phyloP scores from a whole-genome alignment of 2,797 vertebrate species.

The Scolopax bukidnonensis region DNA sequence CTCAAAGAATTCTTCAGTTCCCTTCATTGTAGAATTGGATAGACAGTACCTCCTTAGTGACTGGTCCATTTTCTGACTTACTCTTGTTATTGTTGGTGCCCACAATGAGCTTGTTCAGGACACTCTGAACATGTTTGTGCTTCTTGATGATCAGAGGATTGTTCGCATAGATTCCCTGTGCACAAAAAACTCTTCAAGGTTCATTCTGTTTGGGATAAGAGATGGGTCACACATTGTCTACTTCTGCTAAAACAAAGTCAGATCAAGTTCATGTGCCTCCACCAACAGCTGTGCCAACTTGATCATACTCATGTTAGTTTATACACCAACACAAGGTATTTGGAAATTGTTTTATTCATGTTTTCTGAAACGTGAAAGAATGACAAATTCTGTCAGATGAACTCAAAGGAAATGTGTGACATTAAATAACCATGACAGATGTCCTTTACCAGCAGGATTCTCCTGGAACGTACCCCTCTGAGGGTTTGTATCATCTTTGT shows the following conservation, averaged over 20 bases:
- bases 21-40: not conserved
- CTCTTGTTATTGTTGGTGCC: not conserved
- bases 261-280: not conserved
- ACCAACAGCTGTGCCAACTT: not conserved
- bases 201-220: not conserved
- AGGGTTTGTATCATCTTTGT: not conserved
- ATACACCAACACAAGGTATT: too few species aligned
- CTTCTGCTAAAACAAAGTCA: not conserved
- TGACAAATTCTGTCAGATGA: not conserved
- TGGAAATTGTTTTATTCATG: not conserved
- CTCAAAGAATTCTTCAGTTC: not conserved
- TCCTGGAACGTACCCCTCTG: not conserved
- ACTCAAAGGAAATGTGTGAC: not conserved
- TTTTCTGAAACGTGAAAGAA: not conserved
- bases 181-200: not conserved
- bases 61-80: not conserved
- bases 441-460: not conserved
- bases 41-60: not conserved
- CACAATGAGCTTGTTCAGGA: not conserved
- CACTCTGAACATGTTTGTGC: not conserved
- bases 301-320: not conserved
- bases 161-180: not conserved
- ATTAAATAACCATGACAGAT: not conserved
- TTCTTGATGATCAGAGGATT: not conserved
- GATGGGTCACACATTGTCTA: not conserved